Conservation (phyloP, 2,113 vertebrate genomes). For the pig (Sus scrofa) region T2T-Sscrofa CM000826.6:24796501-24797000, state of each 20-base stretch:
- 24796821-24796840: no score
- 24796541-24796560: slow-evolving; percentile 51
- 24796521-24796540: slow-evolving; percentile 61
- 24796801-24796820: no score
- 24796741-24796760: no score
- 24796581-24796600: slow-evolving; percentile 40
- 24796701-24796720: no score
- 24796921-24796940: neutral
- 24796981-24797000: neutral
- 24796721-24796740: no score
- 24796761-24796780: no score
- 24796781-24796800: no score
- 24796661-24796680: neutral
- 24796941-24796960: neutral
- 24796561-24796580: slow-evolving; percentile 64
- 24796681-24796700: no score
- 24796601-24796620: neutral
- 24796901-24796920: no score
- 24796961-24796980: neutral
- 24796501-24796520: slow-evolving; percentile 74
- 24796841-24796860: no score
- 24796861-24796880: no score
- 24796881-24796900: no score
- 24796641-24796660: neutral
- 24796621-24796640: neutral